A percentile compares a stretch with the other conserved stretches of the same genome.
Conservation (phyloP, 1,140 invertebrate species). For the Cardiocondyla obscurior region DNA sequence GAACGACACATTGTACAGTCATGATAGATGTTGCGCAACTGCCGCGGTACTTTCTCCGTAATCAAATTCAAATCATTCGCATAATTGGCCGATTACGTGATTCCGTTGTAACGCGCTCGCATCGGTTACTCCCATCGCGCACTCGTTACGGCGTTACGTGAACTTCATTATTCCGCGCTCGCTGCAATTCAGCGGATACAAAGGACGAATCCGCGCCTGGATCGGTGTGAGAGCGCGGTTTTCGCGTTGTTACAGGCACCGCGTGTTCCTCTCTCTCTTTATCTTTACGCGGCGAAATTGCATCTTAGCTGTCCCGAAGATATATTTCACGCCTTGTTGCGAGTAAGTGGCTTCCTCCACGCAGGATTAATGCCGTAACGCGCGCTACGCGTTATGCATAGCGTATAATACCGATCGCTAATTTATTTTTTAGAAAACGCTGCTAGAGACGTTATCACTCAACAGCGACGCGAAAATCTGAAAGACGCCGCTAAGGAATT, state of each 20-base stretch:
- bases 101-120: neutral
- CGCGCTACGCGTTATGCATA: slow-evolving; percentile 27
- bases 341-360: slow-evolving; percentile 50
- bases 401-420: slow-evolving; percentile 28
- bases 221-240: slow-evolving; percentile 13
- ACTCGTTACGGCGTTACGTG: slow-evolving; percentile 24
- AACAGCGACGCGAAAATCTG: neutral
- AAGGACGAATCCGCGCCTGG: slow-evolving; percentile 18
- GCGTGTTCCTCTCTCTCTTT: neutral
- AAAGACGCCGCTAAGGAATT: neutral
- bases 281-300: slow-evolving; percentile 8
- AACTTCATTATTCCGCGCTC: slow-evolving; percentile 42
- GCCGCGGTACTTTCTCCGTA: neutral
- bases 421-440: slow-evolving; percentile 41
- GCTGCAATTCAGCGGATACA: slow-evolving; percentile 16
- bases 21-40: neutral
- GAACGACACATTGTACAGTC: slow-evolving; percentile 14
- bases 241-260: neutral
- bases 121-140: neutral
- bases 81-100: slow-evolving; percentile 38
- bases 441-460: slow-evolving; percentile 15
- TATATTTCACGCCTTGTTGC: slow-evolving; percentile 54
- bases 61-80: slow-evolving; percentile 29
- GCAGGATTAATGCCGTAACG: slow-evolving; percentile 35
- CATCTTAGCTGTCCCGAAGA: slow-evolving; percentile 21